These are phyloP conservation scores for Trogon melanurus DNA, from an alignment of 2,113 vertebrate genomes.

Conservation along the genomic window DNA sequence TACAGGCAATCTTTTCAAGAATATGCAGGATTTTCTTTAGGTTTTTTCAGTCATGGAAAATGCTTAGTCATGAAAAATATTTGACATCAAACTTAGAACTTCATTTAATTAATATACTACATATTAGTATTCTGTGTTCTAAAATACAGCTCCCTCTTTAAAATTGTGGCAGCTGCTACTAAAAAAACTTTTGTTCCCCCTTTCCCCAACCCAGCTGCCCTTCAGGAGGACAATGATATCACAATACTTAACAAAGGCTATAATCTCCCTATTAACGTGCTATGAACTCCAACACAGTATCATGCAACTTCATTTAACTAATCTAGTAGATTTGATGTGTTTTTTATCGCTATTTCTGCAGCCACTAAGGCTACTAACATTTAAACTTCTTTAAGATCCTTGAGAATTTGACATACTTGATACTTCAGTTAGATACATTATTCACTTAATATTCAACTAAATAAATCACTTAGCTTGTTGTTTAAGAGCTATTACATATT, in stretches of 20 bases:
- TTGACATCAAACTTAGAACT: background rate
- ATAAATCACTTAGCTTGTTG: background rate
- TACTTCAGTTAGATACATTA: background rate
- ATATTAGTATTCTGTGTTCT: background rate
- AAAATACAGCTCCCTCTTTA: background rate
- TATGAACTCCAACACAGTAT: background rate
- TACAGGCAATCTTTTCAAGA: background rate
- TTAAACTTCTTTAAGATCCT: background rate
- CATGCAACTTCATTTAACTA: background rate
- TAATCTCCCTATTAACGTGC: background rate
- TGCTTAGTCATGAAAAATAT: background rate
- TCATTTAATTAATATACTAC: background rate
- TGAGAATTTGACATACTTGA: background rate
- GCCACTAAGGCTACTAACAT: background rate
- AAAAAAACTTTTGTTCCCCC: background rate
- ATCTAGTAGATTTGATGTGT: background rate
- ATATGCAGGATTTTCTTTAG: background rate
- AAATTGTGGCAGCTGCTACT: background rate
- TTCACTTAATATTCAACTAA: background rate
- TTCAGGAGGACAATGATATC: background rate
- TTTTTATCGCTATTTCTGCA: background rate
- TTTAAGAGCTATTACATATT: background rate
- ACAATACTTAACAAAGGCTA: background rate
- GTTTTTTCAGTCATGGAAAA: background rate
- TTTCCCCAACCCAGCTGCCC: background rate